Percentiles rank a stretch among this genome's conserved stretches.
Conservation (phyloP, 2,888 invertebrate species). For the Anticlea derivata region DNA sequence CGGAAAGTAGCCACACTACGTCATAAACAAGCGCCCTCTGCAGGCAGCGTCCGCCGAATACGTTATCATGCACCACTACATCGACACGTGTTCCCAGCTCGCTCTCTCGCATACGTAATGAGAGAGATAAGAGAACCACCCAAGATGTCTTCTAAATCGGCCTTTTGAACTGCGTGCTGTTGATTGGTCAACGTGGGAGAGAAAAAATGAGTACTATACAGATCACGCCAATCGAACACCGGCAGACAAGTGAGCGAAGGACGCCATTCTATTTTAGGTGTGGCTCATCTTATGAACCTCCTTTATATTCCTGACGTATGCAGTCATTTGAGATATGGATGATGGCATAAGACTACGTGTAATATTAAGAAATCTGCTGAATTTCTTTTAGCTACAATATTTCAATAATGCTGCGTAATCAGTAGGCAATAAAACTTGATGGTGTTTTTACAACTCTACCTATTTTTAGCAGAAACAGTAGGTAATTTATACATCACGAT, state of each 20-base stretch:
- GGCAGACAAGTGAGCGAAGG: constrained; percentile 56
- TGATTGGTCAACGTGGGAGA: constrained; percentile 71
- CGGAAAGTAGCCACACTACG: constrained; percentile 50
- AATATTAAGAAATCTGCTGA: constrained; percentile 71
- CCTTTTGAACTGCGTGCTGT: constrained; percentile 61
- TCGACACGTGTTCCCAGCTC: constrained; percentile 50
- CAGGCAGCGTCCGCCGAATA: constrained; percentile 35
- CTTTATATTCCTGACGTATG: constrained; percentile 81
- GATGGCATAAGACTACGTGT: constrained; percentile 74
- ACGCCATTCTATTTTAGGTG: constrained; percentile 81
- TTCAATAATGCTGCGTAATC: constrained; percentile 51
- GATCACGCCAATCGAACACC: constrained; percentile 65
- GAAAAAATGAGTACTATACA: constrained; percentile 58
- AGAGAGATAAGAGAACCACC: constrained; percentile 61
- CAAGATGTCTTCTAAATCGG: constrained; percentile 66
- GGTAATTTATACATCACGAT: not conserved
- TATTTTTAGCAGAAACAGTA: not conserved
- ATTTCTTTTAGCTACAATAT: constrained; percentile 51
- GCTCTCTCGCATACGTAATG: constrained; percentile 58
- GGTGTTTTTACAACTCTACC: constrained; percentile 16
- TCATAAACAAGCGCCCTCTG: constrained; percentile 64
- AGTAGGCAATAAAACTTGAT: constrained; percentile 39
- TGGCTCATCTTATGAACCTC: constrained; percentile 69
- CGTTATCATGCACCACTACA: constrained; percentile 51
- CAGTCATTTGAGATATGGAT: constrained; percentile 79